Conservation (phyloP, 2,113 vertebrate genomes). For the Gymnobelideus leadbeateri region DNA sequence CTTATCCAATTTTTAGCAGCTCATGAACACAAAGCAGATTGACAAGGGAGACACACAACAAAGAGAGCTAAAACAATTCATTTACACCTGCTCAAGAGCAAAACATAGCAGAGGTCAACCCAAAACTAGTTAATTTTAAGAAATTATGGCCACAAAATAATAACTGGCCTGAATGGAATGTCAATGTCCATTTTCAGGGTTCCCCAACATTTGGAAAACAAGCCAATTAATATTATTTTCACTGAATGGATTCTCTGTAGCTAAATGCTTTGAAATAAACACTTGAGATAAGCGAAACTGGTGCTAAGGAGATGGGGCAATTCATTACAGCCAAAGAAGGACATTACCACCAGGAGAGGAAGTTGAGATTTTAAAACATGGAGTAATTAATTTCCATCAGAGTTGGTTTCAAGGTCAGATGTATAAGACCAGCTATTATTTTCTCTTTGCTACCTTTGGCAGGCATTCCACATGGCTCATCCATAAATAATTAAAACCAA, state of each 20-base stretch:
- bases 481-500: constrained; percentile 85
- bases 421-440: constrained; percentile 84
- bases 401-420: constrained; percentile 86
- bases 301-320: constrained; percentile 78
- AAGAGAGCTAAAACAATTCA: constrained; percentile 70
- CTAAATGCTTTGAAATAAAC: constrained; percentile 83
- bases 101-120: constrained; percentile 75
- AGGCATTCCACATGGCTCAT: constrained; percentile 81
- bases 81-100: constrained; percentile 73
- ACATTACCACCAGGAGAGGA: constrained; percentile 76
- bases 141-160: constrained; percentile 75
- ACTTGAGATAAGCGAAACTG: constrained; percentile 82
- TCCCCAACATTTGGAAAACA: constrained; percentile 54
- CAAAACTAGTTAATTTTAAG: constrained; percentile 78
- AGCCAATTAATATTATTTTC: constrained; percentile 81
- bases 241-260: constrained; percentile 66
- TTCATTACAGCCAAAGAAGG: constrained; percentile 81
- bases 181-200: constrained; percentile 62
- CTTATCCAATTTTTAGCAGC: constrained; percentile 74
- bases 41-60: constrained; percentile 76
- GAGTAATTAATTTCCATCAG: constrained; percentile 86
- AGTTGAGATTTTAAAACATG: constrained; percentile 83
- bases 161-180: constrained; percentile 57
- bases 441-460: constrained; percentile 84
- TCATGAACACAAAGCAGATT: constrained; percentile 63